Percentiles rank a stretch among this genome's conserved stretches.
phyloP scores from a whole-genome alignment of 2,888 invertebrate species.

The Philaethria dido region DNA sequence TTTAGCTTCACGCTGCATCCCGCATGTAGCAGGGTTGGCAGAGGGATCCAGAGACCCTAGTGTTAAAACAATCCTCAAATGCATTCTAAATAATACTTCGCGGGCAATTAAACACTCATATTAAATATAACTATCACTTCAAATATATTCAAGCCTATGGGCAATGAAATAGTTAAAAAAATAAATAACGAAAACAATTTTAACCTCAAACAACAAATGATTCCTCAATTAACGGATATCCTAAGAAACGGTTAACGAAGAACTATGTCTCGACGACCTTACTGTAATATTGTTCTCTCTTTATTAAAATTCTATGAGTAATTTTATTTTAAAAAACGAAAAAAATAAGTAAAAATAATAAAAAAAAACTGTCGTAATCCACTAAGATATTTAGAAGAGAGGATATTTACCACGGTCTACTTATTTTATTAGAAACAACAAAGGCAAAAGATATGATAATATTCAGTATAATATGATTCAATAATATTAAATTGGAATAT shows the following conservation, averaged over 20 bases:
- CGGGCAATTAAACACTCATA: too few species aligned
- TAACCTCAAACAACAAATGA: neutral
- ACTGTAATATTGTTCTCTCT: slow-evolving; percentile 8
- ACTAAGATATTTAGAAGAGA: neutral
- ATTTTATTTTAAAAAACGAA: neutral
- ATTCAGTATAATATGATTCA: neutral
- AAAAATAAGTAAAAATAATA: neutral
- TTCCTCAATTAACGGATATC: slow-evolving; percentile 20
- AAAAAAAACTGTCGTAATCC: neutral
- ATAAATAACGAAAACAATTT: neutral
- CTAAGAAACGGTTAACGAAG: slow-evolving; percentile 18
- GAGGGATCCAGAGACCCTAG: too few species aligned
- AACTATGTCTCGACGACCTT: slow-evolving; percentile 3
- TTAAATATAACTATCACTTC: too few species aligned
- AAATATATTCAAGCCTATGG: too few species aligned
- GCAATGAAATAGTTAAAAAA: neutral
- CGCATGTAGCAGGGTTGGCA: too few species aligned
- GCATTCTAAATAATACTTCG: too few species aligned
- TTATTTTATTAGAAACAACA: slow-evolving; percentile 1
- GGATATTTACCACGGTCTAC: slow-evolving; percentile 2
- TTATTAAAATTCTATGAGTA: neutral
- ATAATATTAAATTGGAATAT: neutral
- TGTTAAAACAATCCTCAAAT: too few species aligned
- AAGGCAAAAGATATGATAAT: neutral
- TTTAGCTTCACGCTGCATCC: too few species aligned